Base-by-base conservation (phyloP, 2,888 invertebrate genomes). In the Archaeoteleia sp. region DNA sequence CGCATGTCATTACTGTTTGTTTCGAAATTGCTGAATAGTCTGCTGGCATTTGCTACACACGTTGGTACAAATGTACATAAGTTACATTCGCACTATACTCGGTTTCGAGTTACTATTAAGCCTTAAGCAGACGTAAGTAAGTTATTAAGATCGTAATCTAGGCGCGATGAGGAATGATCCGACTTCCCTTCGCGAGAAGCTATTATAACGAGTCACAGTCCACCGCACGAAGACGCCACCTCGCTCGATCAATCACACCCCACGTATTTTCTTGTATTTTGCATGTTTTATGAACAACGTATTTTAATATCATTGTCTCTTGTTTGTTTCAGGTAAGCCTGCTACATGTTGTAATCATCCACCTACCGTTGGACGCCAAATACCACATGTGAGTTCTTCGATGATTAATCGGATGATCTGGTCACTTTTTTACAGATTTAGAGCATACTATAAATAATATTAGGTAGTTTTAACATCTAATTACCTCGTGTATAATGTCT, bases 251-350 rank as follows among this genome's bases (percentile, higher is more conserved):
- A 66, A 66, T 66, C 61, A 61, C 42, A 48, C 45, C 27, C 20
- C 43, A 20, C 32, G 29, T 30, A 29, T 43, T 58, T 37, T 15
- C 49, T 49, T 27, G 40, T 46, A 42, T 32, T 57, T 20, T 15
- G n/a, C 34, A 25, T 32, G 53, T 58, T 58, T 43, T 39, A 66
- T 65, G 32, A 54, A 35, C 42, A 53, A 32, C 25, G 27, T 60
- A 13, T 42, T 15, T 35, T 67, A 48, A 65, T 43, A 9, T 58
- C 37, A 49, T 51, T 46, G 5, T 42, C 67, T 71, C 48, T 66
- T 67, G 69, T 51, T 77, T 80, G 77, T 81, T 82, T 15, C 78
- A 80, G 81, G 81, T 82, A 80, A 81, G 81, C 74, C 49, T 46
- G 3, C 35, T 40, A 9, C 13, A n/a, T n/a, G 12, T 15, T 8